Base-by-base conservation (phyloP, 2,888 invertebrate genomes). In the Heliconius ismenius region DNA sequence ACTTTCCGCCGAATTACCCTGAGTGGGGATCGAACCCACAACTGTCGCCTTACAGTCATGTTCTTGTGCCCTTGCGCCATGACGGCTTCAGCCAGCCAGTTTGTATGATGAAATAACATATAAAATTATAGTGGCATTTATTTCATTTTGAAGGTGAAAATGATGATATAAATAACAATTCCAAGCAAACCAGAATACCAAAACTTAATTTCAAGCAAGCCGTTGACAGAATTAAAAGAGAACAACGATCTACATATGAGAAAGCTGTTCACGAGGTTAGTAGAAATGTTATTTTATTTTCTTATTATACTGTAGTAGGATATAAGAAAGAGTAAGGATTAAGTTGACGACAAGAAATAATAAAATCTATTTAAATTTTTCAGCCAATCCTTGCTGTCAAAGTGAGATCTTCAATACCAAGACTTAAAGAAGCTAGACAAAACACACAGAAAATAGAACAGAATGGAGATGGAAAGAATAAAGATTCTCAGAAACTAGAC, bases 181-280 rank as follows among this genome's bases (percentile, higher is more conserved):
- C 83, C 1, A 86, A 83, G n/a, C 90, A 84, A 75, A 67, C 91
- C 0, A 90, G 84, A 79, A 92, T 93, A 36, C 93, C 93, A 0
- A 86, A 84, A 60, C 79, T 86, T 0, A 86, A 85, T 58, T 88
- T 92, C 74, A 87, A 83, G 36, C 86, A 89, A 54, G 87, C 87
- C 0, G 88, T 86, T 0, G 87, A 90, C 4, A 87, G 80, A 58
- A 67, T 86, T 84, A 60, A 84, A 83, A 43, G 82, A 69, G 83
- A 81, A 58, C 81, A 83, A 4, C 80, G 79, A 58, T 84, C 82
- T 3, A 77, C 76, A 6, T 81, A 77, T 13, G 81, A 83, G 26
- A 79, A 77, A 62, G 84, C 81, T 76, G 83, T 73, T n/a, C 63
- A 69, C 54, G 81, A 82, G 78, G 84, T 84, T 21, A 11, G 62